Evolutionary conservation across 1,140 invertebrate species (phyloP).

Genomic region (Caenorhabditis latens): DNA sequence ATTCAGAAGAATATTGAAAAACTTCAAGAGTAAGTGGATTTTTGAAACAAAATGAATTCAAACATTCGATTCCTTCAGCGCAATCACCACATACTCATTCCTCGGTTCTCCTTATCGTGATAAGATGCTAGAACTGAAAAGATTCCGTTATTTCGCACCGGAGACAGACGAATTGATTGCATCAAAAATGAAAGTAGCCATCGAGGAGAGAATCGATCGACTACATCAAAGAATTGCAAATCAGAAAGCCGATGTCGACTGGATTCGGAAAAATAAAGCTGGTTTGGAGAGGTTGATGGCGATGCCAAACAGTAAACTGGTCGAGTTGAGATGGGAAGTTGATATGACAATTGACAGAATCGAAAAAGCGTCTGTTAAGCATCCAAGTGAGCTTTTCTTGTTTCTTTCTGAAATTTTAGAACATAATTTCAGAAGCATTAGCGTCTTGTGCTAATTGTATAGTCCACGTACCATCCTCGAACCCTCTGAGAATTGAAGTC

Average conservation of each 20-base stretch:
- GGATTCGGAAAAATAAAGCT: constrained; percentile 21
- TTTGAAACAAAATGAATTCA: too few species aligned
- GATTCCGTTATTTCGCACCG: neutral
- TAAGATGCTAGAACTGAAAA: neutral
- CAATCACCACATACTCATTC: neutral
- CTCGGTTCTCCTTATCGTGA: neutral
- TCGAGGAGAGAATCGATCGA: neutral
- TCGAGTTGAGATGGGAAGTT: neutral
- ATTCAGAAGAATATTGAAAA: constrained; percentile 20
- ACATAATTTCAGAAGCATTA: neutral
- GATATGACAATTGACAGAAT: neutral
- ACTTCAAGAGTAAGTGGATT: neutral
- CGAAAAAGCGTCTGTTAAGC: neutral
- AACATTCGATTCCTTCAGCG: neutral
- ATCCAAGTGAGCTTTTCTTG: constrained; percentile 5
- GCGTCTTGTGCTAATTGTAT: neutral
- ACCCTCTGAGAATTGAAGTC: neutral
- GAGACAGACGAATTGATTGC: neutral
- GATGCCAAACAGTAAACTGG: neutral
- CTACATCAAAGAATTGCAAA: neutral
- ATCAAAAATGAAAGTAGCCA: neutral
- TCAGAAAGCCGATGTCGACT: constrained; percentile 3
- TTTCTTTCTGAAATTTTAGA: neutral
- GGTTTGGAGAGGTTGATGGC: neutral
- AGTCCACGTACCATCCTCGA: neutral